Percentiles rank a stretch among this genome's conserved stretches.
Conservation (phyloP, 2,797 vertebrate species). For the Psittacula echo region DNA sequence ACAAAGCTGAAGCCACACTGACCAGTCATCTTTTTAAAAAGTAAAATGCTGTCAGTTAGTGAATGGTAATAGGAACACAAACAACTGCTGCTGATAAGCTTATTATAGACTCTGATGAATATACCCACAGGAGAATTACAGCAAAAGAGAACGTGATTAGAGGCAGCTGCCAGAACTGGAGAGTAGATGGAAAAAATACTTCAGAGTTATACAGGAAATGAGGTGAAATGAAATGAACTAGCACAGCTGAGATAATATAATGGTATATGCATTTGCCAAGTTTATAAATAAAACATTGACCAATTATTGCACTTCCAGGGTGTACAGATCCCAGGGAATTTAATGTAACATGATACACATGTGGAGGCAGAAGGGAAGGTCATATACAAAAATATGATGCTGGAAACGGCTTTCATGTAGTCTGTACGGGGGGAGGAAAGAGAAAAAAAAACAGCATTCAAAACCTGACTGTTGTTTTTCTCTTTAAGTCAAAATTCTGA, state of each 20-base stretch:
- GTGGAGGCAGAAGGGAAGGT: neutral
- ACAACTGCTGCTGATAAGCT: conserved; percentile 12
- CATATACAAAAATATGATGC: neutral
- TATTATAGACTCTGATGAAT: neutral
- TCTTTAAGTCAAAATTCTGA: conserved; percentile 8
- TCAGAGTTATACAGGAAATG: conserved; percentile 12
- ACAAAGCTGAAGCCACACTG: neutral
- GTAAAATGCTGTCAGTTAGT: neutral
- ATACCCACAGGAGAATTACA: neutral
- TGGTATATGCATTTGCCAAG: neutral
- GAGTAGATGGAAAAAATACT: conserved; percentile 22
- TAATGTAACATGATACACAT: neutral
- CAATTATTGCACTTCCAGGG: conserved; percentile 10
- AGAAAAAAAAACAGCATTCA: neutral
- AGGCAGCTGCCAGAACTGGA: conserved; percentile 31
- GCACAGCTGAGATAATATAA: conserved; percentile 44
- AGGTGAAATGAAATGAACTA: conserved; percentile 25
- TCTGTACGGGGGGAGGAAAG: neutral
- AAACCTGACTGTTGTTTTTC: neutral
- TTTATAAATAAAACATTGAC: conserved; percentile 51
- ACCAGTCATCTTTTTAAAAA: neutral
- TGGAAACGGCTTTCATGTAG: neutral
- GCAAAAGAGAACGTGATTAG: conserved; percentile 14
- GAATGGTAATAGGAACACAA: neutral
- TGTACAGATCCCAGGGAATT: neutral